Evolutionary conservation across 92 coral and sea anemone genomes (phyloP).

Genomic region (Actinostola sp.): DNA sequence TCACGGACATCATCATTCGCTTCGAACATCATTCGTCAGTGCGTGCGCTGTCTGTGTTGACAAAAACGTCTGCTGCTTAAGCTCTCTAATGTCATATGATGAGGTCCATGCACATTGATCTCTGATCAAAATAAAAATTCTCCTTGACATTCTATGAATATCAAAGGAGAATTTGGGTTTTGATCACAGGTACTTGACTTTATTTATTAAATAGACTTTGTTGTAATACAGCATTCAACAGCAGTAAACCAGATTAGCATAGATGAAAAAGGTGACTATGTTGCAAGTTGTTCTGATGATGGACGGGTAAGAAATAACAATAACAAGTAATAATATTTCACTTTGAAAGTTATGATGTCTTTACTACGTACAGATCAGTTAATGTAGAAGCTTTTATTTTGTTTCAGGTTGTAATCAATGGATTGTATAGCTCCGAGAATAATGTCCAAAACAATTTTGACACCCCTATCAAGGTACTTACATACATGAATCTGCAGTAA

Average conservation of each 20-base stretch:
- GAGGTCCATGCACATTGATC: too few species aligned
- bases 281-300: conserved; percentile 99
- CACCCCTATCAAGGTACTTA: conserved; percentile 92
- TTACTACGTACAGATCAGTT: background rate
- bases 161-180: too few species aligned
- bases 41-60: too few species aligned
- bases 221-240: conserved; percentile 82
- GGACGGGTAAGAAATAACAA: conserved; percentile 83
- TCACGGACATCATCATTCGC: too few species aligned
- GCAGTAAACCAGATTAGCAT: conserved; percentile 95
- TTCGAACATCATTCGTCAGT: too few species aligned
- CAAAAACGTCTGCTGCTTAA: too few species aligned
- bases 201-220: too few species aligned
- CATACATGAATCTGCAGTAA: too few species aligned
- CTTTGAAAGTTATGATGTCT: background rate
- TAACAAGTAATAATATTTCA: background rate
- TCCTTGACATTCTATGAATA: too few species aligned
- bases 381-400: background rate
- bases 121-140: too few species aligned
- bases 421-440: conserved; percentile 96
- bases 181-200: too few species aligned
- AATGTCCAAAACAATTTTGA: conserved; percentile 96
- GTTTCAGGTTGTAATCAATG: conserved; percentile 93
- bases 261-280: conserved; percentile 90
- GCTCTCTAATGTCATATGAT: too few species aligned